A percentile compares a stretch with the other conserved stretches of the same genome.
phyloP scores from a whole-genome alignment of 2,113 vertebrate species.

The Malaclemys terrapin region DNA sequence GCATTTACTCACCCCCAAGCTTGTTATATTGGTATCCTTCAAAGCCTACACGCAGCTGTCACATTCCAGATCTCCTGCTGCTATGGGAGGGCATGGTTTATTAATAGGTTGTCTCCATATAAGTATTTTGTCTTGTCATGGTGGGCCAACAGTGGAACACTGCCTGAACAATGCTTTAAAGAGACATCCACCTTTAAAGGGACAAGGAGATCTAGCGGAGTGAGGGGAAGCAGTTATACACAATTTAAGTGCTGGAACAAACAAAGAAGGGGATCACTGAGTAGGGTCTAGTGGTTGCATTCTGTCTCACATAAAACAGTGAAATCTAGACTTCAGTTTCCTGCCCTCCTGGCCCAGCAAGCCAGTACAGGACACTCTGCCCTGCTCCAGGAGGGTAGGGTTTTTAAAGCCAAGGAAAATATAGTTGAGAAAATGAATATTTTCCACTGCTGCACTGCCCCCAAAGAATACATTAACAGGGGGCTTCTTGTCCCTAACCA shows the following conservation, averaged over 20 bases:
- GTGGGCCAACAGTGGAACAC: slow-evolving; percentile 34
- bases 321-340: neutral
- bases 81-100: slow-evolving; percentile 28
- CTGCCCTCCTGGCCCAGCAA: neutral
- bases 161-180: neutral
- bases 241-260: neutral
- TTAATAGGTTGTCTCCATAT: slow-evolving; percentile 45
- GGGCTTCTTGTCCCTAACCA: neutral
- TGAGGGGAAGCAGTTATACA: neutral
- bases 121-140: slow-evolving; percentile 19
- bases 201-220: neutral
- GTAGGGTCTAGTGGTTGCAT: neutral
- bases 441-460: neutral
- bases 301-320: neutral
- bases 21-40: rapidly evolving
- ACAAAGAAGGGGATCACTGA: neutral
- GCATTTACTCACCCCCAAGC: neutral
- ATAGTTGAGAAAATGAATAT: neutral
- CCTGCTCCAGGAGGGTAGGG: neutral
- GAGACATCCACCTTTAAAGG: neutral
- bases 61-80: neutral
- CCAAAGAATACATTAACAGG: neutral
- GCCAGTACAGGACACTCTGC: rapidly evolving
- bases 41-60: neutral
- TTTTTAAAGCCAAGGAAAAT: neutral